Base-by-base conservation (phyloP, 1,140 invertebrate species). In the Drosophila parabipectinata region DNA sequence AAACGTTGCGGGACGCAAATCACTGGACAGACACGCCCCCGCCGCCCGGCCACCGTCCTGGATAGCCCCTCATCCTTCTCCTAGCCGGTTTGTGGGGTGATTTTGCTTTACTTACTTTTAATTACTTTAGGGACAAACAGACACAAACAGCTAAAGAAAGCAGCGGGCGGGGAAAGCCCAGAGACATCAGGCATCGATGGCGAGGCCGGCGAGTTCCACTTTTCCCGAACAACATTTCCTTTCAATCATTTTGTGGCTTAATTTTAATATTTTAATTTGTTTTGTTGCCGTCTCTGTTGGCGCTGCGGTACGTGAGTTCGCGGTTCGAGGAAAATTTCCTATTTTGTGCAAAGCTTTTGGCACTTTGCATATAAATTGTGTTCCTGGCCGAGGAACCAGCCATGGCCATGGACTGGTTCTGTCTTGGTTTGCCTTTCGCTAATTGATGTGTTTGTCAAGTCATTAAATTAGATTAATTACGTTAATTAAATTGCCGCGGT, bases 401-500 rank as follows among this genome's bases (percentile, higher is more conserved):
- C 44, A 18, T 24, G 15, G 52, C 18, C 21, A 21, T 21, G 21
- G 21, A 54, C 56, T 54, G 66, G 37, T 54, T 41, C 39, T 15
- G 45, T 24, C 56, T 34, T 37, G 24, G 75, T 28, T 32, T 44
- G 64, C 47, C 66, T 69, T 79, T 63, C 53, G 75, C 82, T 90
- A 90, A 90, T 90, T 90, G 81, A 87, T 90, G 76, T 90, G 87
- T 90, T 90, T 90, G 87, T 90, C 87, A 87, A 90, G 87, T 90
- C 82, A 90, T 90, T 90, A 90, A 87, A 90, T 90, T 79, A 87
- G 88, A 90, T 90, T 90, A 90, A 89, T 89, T 89, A 90, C 79
- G 78, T 82, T 90, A 90, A 90, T 90, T 90, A 90, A 90, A 87
- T 87, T 87, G 64, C 58, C 59, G 50, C 24, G 61, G 47, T 55